Conservation (phyloP, 2,888 invertebrate genomes). For the Agrilus mali region DNA sequence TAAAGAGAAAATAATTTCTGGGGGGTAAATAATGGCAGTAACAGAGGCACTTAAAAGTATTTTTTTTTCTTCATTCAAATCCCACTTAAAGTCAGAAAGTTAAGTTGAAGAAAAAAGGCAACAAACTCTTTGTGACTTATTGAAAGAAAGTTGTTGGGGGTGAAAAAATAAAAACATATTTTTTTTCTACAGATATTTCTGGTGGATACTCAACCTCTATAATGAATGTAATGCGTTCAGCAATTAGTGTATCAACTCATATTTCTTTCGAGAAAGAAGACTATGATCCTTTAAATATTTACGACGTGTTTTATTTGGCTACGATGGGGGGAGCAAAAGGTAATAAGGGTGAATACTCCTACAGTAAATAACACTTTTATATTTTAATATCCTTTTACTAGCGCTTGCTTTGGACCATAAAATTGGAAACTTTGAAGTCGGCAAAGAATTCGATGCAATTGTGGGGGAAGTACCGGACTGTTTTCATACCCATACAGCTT, state of each 20-base stretch:
- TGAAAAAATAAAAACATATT: too few species aligned
- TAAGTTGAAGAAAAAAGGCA: too few species aligned
- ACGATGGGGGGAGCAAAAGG: constrained; percentile 78
- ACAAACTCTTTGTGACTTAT: too few species aligned
- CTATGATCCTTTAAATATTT: constrained; percentile 47
- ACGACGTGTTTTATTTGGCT: constrained; percentile 70
- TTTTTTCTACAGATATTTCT: constrained; percentile 55
- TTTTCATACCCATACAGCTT: constrained; percentile 37
- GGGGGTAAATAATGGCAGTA: too few species aligned
- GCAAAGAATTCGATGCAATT: constrained; percentile 82
- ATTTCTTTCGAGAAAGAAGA: constrained; percentile 39
- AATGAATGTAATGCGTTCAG: constrained; percentile 57
- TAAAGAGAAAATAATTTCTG: too few species aligned
- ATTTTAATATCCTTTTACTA: constrained; percentile 22
- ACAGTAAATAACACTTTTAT: not conserved
- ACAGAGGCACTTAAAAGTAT: too few species aligned
- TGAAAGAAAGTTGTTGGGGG: too few species aligned
- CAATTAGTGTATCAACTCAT: constrained; percentile 62
- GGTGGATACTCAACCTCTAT: constrained; percentile 72
- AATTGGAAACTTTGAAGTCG: constrained; percentile 67
- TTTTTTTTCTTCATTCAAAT: too few species aligned
- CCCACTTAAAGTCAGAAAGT: too few species aligned
- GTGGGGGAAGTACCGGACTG: constrained; percentile 56
- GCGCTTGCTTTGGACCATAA: constrained; percentile 60
- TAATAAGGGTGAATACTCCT: constrained; percentile 26